These are phyloP conservation scores for Paralvinella palmiformis DNA, from an alignment of 1,140 invertebrate genomes.

Conservation along the genomic window DNA sequence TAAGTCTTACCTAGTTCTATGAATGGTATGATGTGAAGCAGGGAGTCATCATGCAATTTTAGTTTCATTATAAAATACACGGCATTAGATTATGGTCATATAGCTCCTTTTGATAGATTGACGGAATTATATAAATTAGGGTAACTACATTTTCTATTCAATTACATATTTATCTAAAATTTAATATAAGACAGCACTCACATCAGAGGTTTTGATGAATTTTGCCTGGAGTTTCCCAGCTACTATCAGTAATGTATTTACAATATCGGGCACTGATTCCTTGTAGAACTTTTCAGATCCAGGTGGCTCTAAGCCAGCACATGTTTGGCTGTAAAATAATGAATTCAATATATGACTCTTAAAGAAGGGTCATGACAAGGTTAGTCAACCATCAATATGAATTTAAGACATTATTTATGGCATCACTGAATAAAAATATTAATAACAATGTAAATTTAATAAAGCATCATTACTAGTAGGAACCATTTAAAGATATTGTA, in stretches of 20 bases:
- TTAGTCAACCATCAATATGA: too few species aligned
- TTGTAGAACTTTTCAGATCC: neutral
- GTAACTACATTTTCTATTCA: neutral
- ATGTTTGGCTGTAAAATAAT: constrained; percentile 4
- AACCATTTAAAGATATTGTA: too few species aligned
- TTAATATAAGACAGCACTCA: neutral
- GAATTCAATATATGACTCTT: too few species aligned
- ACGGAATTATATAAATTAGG: neutral
- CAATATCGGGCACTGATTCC: neutral
- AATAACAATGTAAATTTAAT: too few species aligned
- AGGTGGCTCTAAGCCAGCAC: constrained; percentile 1
- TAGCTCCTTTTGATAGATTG: neutral
- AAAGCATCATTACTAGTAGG: too few species aligned
- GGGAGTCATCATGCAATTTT: neutral
- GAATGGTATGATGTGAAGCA: neutral
- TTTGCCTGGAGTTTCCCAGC: constrained; percentile 1
- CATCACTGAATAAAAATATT: too few species aligned
- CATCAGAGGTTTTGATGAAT: constrained; percentile 4
- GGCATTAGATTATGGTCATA: too few species aligned
- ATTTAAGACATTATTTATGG: too few species aligned
- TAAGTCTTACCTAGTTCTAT: neutral
- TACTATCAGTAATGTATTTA: neutral
- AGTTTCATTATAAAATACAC: neutral
- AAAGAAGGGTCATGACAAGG: too few species aligned
- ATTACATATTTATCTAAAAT: neutral